Base-by-base conservation (phyloP, 2,113 vertebrate species). In the Ranitomeya imitator region DNA sequence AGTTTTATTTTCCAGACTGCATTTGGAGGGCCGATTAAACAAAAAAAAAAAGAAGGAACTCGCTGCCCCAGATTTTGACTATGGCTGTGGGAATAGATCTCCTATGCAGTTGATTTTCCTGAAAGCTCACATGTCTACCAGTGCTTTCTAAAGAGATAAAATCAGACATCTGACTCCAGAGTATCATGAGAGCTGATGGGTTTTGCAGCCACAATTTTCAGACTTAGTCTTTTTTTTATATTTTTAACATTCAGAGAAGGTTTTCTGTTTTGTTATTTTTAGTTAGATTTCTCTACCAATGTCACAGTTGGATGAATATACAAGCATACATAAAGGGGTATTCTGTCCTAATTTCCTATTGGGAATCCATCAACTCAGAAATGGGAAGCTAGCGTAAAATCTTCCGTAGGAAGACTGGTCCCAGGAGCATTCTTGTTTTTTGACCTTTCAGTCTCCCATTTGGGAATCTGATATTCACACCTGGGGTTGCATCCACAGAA, bases 21-120 rank as follows among this genome's bases (percentile, higher is more conserved):
- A 18, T 55, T 88, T 88, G 55, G 81, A 88, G 51, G 57, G 59
- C 16, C 31, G 73, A 13, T 45, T 45, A 45, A 45, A 45, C 37
- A 45, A 5, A 45, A 45, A 16, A 16, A 23, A 73, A 57, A 85
- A 57, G 21, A 57, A 78, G 59, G 26, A 37, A 67, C 55, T 52
- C 10, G 37, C 86, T 60, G 54, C 51, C 63, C 74, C 23, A 83
- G 57, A 83, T 55, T 83, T 88, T 88, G 87, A 81, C 81, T 23
- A 84, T 78, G 61, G 60, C 59, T 84, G 80, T 88, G 87, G 73
- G 87, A 88, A 83, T 83, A 69, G 79, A 76, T 88, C 65, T 73
- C 63, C 76, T 69, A 37, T 80, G 45, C 77, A 55, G 69, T 57
- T 63, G 79, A 61, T 63, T 31, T 76, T 76, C 61, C 37, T 88